phyloP scores from a whole-genome alignment of 2,797 vertebrate genomes.

The Steatocranus sp. region DNA sequence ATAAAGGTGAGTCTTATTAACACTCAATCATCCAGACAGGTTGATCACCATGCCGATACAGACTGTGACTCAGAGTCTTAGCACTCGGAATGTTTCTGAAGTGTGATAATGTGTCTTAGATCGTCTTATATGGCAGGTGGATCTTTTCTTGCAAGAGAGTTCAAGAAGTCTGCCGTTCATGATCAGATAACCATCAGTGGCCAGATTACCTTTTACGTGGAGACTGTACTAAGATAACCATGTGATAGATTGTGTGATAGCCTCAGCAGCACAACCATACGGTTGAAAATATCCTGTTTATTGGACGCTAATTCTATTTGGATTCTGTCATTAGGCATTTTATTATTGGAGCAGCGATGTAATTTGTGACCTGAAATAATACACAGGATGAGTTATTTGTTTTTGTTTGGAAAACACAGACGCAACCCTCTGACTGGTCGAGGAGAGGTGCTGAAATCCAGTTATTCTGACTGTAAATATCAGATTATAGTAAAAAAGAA shows the following conservation, averaged over 20 bases:
- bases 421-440: not conserved
- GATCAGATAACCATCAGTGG: conserved; percentile 26
- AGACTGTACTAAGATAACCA: not conserved
- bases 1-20: not conserved
- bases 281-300: not conserved
- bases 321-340: not conserved
- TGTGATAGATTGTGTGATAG: not conserved
- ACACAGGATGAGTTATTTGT: not conserved
- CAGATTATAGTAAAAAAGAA: not conserved
- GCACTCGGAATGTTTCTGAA: conserved; percentile 1
- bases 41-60: not conserved
- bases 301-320: not conserved
- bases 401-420: not conserved
- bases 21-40: not conserved
- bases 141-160: not conserved
- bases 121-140: not conserved
- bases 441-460: not conserved
- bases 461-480: not conserved
- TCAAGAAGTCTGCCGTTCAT: not conserved
- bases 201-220: conserved; percentile 9
- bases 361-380: not conserved
- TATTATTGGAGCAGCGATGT: not conserved
- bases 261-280: not conserved
- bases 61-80: conserved; percentile 28
- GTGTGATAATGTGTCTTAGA: conserved; percentile 27